Conservation (phyloP, 1,140 invertebrate genomes). For the Colletes latitarsis region DNA sequence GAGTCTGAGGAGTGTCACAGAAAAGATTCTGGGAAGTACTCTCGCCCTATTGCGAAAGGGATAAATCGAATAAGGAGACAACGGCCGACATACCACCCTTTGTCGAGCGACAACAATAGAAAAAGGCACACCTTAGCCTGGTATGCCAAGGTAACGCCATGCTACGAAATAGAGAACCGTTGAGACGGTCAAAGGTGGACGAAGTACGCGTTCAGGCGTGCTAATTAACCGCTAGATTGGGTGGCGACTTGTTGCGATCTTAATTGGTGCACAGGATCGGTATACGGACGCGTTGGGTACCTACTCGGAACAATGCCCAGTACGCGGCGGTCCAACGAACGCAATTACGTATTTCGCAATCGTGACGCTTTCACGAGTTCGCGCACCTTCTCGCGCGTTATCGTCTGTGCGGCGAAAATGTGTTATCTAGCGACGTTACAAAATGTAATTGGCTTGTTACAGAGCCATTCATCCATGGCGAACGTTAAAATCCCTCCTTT, state of each 20-base stretch:
- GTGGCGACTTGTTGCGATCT: slow-evolving; percentile 48
- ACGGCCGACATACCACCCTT: slow-evolving; percentile 26
- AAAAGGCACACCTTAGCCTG: slow-evolving; percentile 59
- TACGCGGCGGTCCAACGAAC: slow-evolving; percentile 27
- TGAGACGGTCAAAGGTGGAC: slow-evolving; percentile 27
- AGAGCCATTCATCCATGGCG: slow-evolving; percentile 41
- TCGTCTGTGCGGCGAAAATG: slow-evolving; percentile 64
- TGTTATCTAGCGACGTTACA: slow-evolving; percentile 58
- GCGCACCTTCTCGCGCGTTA: slow-evolving; percentile 44
- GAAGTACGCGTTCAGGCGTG: slow-evolving; percentile 2
- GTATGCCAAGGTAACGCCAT: slow-evolving; percentile 55
- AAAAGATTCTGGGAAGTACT: not conserved
- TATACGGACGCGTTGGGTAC: slow-evolving; percentile 9
- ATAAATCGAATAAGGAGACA: not conserved
- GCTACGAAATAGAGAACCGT: slow-evolving; percentile 36
- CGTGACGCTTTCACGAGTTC: slow-evolving; percentile 60
- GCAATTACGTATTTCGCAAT: slow-evolving; percentile 63
- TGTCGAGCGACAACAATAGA: slow-evolving; percentile 54
- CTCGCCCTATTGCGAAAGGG: slow-evolving; percentile 38
- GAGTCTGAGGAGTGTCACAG: too few relatives aligned
- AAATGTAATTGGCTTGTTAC: slow-evolving; percentile 50
- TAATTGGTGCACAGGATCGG: slow-evolving; percentile 49
- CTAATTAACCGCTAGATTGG: slow-evolving; percentile 50
- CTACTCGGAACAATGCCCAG: slow-evolving; percentile 50
- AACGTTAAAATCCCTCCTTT: slow-evolving; percentile 24